Base-by-base conservation (phyloP, 2,888 invertebrate species). In the Euclidia mi region DNA sequence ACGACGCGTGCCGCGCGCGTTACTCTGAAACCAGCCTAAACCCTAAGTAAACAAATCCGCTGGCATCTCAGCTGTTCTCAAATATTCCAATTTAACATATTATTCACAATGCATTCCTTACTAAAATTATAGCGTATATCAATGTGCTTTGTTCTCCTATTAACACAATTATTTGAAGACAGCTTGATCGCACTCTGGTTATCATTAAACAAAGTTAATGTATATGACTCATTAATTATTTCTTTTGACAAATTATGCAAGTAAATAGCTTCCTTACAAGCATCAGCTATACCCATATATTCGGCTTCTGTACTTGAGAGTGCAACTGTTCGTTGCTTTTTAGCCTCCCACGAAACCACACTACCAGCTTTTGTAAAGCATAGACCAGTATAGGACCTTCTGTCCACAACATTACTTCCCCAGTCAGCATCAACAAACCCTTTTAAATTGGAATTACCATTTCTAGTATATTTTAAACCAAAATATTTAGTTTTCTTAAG, bases 361-460 rank as follows among this genome's bases (percentile, higher is more conserved):
- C 10, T 1, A 2, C 48, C 48, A 0, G 38, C 14, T n/a, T 32
- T 11, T 0, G 9, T 38, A 12, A 48, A 48, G 20, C 31, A 38
- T 9, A 7, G 20, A 1, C 48, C 48, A 2, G 48, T 40, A 12
- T 32, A 48, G 0, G 50, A 50, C 15, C 11, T 35, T 12, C 50
- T 25, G 15, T 50, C 50, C 10, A 35, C 1, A 11, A 10, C 2
- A 35, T 50, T n/a, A 18, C 6, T 35, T 1, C 20, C 42, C 49
- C 49, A 50, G 20, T 50, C 49, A 2, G 35, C 42, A 35, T 50
- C 49, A 11, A 14, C 34, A 35, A 34, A 50, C 1, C 48, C 31
- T 20, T 2, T 0, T n/a, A 2, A n/a, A n/a, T n/a, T n/a, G n/a
- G n/a, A n/a, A n/a, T n/a, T n/a, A n/a, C 25, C 37, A n/a, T 10